Percentiles rank a stretch among this genome's conserved stretches.
Conservation (phyloP, 2,888 invertebrate genomes). For the Tenthredo notha region DNA sequence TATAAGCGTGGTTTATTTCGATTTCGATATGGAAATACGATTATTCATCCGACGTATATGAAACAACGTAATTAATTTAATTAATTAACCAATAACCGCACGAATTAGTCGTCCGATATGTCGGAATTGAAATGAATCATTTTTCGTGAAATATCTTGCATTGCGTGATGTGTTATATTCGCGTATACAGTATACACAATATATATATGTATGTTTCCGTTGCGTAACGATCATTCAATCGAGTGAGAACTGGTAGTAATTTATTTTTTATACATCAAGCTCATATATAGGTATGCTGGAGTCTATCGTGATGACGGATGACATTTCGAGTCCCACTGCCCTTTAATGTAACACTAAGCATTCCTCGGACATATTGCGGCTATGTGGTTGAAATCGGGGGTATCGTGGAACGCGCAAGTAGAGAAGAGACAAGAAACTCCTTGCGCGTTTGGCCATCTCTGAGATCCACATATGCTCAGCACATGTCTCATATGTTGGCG, state of each 20-base stretch:
- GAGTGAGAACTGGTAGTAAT: not conserved
- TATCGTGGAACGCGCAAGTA: conserved; percentile 24
- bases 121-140: not conserved
- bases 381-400: not conserved
- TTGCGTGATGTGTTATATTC: not conserved
- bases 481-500: conserved; percentile 58
- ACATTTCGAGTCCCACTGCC: conserved; percentile 54
- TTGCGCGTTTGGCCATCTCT: not conserved
- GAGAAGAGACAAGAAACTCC: conserved; percentile 58
- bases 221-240: not conserved
- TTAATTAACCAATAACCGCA: not conserved
- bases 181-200: not conserved
- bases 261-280: not conserved
- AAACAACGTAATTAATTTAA: not conserved
- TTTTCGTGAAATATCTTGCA: not conserved
- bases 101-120: not conserved
- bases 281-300: not conserved
- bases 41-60: not conserved
- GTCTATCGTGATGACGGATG: conserved; percentile 31
- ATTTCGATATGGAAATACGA: not conserved
- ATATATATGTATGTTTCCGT: not conserved
- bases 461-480: conserved; percentile 58
- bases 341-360: conserved; percentile 45
- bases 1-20: not conserved
- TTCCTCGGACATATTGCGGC: not conserved